Conservation (phyloP, 2,888 invertebrate species). For the Mamestra brassicae region DNA sequence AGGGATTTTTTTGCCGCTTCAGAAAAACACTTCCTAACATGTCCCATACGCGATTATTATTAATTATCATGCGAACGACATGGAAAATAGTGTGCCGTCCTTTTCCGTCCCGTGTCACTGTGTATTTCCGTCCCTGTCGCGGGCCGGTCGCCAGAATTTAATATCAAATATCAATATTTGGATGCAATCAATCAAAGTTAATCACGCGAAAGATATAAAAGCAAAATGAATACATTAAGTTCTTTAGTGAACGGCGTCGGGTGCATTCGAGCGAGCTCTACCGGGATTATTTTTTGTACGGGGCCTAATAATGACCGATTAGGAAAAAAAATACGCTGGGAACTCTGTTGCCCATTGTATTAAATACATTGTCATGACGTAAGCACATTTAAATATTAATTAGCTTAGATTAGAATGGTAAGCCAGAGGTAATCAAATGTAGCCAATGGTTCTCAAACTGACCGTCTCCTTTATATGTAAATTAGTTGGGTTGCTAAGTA, state of each 20-base stretch:
- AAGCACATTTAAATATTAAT: slow-evolving; percentile 85
- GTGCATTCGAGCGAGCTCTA: slow-evolving; percentile 80
- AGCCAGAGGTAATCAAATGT: slow-evolving; percentile 63
- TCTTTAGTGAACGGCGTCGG: slow-evolving; percentile 81
- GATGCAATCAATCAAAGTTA: slow-evolving; percentile 90
- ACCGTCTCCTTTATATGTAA: slow-evolving; percentile 60
- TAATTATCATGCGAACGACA: slow-evolving; percentile 77
- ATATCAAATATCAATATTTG: slow-evolving; percentile 89
- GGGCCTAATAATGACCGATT: slow-evolving; percentile 86
- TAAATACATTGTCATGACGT: slow-evolving; percentile 86
- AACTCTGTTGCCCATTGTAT: slow-evolving; percentile 79
- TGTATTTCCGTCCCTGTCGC: slow-evolving; percentile 71
- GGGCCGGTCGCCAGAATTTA: slow-evolving; percentile 76
- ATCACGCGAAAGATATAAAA: slow-evolving; percentile 90
- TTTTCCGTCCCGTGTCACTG: slow-evolving; percentile 58
- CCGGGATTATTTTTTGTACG: slow-evolving; percentile 80
- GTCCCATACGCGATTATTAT: slow-evolving; percentile 73
- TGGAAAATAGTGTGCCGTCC: slow-evolving; percentile 65
- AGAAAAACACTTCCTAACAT: slow-evolving; percentile 75
- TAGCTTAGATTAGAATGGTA: slow-evolving; percentile 77
- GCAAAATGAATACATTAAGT: slow-evolving; percentile 89
- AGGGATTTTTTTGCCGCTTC: slow-evolving; percentile 47
- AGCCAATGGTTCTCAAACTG: slow-evolving; percentile 54
- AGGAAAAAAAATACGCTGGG: slow-evolving; percentile 81
- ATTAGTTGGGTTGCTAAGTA: slow-evolving; percentile 42